phyloP scores from a whole-genome alignment of 2,888 invertebrate species.

The Cerceris ruficornis region DNA sequence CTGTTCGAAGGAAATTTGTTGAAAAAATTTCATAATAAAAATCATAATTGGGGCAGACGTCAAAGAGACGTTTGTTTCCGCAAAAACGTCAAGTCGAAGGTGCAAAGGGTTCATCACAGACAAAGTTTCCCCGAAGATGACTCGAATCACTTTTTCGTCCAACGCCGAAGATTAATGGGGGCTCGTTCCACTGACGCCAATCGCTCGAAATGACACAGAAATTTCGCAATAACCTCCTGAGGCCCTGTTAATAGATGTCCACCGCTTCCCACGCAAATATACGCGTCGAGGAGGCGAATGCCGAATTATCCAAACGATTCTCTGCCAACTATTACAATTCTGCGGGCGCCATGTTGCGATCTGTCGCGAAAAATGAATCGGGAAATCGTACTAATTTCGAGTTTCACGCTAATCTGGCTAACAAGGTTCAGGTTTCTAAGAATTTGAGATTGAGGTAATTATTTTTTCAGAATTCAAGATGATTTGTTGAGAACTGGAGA shows the following conservation, averaged over 20 bases:
- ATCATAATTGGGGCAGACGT: no score
- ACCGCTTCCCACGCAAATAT: constrained; percentile 16
- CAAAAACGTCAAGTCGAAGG: no score
- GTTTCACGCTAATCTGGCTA: no score
- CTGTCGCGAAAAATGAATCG: neutral
- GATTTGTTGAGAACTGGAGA: no score
- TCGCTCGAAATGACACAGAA: neutral
- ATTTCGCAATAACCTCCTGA: constrained; percentile 30
- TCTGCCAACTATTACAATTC: constrained; percentile 18
- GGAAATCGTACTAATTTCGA: no score
- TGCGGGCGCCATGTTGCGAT: neutral
- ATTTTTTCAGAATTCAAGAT: no score
- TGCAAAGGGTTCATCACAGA: neutral
- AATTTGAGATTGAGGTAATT: no score
- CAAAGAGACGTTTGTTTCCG: no score
- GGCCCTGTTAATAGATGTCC: constrained; percentile 5
- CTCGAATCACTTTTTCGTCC: neutral
- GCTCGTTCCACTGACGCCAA: neutral
- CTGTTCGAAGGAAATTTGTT: no score
- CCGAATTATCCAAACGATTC: neutral
- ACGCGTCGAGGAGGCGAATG: constrained; percentile 3
- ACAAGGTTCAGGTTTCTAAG: no score
- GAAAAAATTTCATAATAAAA: no score
- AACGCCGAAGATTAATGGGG: neutral
- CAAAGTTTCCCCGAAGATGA: neutral